Evolutionary conservation across 2,888 invertebrate species (phyloP), one percentile per base, ranked within the genome.

Genomic region (Pseudococcus viburni): DNA sequence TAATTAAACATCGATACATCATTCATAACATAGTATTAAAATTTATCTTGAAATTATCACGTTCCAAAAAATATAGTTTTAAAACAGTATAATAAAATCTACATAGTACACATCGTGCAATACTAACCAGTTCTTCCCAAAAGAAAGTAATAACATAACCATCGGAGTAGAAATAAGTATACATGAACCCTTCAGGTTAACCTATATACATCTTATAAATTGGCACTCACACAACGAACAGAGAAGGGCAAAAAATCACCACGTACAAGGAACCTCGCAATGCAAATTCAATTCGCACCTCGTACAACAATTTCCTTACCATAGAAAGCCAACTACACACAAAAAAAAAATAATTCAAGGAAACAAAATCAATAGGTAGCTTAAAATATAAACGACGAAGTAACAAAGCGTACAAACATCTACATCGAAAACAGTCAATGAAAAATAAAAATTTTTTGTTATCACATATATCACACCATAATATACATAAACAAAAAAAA

Each of bases 381-480:
- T 80, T 80, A 80, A 19, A 33, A 12, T 26, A 80, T 46, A 46
- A 17, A 80, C 80, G n/a, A 80, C 46, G n/a, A 80, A 39, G 11
- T 39, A 80, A 80, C 80, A 42, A 80, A 80, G 80, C 80, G 80
- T 80, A 80, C 42, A 80, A 80, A 80, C 80, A 80, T 80, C 80
- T 80, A 80, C 80, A 80, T 42, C 39, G n/a, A 42, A 80, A 80
- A 80, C 80, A 80, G 39, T 80, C 80, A 42, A 42, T 80, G 80
- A 80, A 80, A 80, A 80, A 80, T 80, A 80, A 80, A 80, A 80
- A 80, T 33, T 33, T 33, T 46, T 80, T 80, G 80, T 80, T 80
- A 80, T 80, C 80, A 80, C 80, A 80, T 80, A 80, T 80, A 80
- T 80, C 80, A 80, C 80, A 80, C 80, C 39, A 80, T 80, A 80